Evolutionary conservation across 2,888 invertebrate genomes (phyloP).

Genomic region (Philereme vetulata): DNA sequence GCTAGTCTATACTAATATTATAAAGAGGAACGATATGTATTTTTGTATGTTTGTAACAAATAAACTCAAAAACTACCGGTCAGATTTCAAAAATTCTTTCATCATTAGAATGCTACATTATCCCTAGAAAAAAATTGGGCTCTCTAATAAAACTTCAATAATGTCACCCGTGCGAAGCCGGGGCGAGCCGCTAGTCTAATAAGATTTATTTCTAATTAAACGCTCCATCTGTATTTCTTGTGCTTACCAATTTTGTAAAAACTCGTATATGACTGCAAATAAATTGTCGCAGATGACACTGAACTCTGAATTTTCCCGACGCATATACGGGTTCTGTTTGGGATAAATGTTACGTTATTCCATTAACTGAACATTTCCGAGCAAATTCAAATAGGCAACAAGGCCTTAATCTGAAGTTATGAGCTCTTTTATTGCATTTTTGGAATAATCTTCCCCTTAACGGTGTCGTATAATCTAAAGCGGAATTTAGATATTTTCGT

Average conservation of each 20-base stretch:
- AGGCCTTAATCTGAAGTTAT: conserved; percentile 37
- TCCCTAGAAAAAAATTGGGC: no score
- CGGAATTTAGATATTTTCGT: conserved; percentile 14
- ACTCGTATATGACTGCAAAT: not conserved
- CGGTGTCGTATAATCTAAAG: conserved; percentile 32
- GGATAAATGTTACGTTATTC: conserved; percentile 38
- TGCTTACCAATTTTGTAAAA: conserved; percentile 3
- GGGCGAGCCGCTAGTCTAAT: no score
- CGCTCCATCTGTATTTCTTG: no score
- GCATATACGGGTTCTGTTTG: conserved; percentile 33
- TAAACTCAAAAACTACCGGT: no score
- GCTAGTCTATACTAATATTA: no score
- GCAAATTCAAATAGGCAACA: conserved; percentile 40
- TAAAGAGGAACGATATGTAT: no score
- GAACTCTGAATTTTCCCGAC: conserved; percentile 32
- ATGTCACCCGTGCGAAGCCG: no score
- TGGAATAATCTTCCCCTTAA: conserved; percentile 29
- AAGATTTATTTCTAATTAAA: no score
- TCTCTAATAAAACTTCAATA: no score
- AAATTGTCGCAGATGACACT: conserved; percentile 20
- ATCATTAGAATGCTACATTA: no score
- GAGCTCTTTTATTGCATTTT: conserved; percentile 32
- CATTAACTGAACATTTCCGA: conserved; percentile 40
- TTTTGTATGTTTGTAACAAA: no score
- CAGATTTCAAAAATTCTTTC: no score